Conservation (phyloP, 2,888 invertebrate species). For the Leptinotarsa tumamoca region DNA sequence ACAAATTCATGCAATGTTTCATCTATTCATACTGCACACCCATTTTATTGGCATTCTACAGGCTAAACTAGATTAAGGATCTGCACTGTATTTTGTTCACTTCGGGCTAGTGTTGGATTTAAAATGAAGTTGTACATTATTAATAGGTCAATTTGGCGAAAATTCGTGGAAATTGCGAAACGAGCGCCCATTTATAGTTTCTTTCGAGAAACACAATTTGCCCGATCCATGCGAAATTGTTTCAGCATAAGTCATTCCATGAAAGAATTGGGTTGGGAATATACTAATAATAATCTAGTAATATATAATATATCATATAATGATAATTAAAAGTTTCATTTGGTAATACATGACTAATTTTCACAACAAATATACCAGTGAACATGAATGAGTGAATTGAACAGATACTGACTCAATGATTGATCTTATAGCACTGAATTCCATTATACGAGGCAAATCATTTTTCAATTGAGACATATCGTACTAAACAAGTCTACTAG, state of each 20-base stretch:
- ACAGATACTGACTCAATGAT: too few species aligned
- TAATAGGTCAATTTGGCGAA: constrained; percentile 7
- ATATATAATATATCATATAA: too few species aligned
- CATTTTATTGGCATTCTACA: neutral
- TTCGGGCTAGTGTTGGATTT: neutral
- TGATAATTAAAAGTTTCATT: too few species aligned
- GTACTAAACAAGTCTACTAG: too few species aligned
- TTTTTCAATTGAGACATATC: too few species aligned
- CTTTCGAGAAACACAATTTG: constrained; percentile 11
- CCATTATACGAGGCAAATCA: too few species aligned
- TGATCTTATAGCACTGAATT: too few species aligned
- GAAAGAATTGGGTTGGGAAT: neutral
- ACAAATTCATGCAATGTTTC: neutral
- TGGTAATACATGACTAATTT: too few species aligned
- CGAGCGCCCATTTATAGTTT: constrained; percentile 18
- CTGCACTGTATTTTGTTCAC: constrained; percentile 13
- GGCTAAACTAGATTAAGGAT: constrained; percentile 6
- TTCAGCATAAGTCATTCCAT: neutral
- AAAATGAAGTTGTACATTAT: constrained; percentile 19
- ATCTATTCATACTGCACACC: neutral
- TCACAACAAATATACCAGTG: too few species aligned
- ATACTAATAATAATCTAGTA: too few species aligned
- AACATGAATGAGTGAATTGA: too few species aligned
- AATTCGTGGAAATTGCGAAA: constrained; percentile 11
- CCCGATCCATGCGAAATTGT: neutral